Conservation (phyloP, 2,113 vertebrate genomes). For the Physeter macrocephalus region DNA sequence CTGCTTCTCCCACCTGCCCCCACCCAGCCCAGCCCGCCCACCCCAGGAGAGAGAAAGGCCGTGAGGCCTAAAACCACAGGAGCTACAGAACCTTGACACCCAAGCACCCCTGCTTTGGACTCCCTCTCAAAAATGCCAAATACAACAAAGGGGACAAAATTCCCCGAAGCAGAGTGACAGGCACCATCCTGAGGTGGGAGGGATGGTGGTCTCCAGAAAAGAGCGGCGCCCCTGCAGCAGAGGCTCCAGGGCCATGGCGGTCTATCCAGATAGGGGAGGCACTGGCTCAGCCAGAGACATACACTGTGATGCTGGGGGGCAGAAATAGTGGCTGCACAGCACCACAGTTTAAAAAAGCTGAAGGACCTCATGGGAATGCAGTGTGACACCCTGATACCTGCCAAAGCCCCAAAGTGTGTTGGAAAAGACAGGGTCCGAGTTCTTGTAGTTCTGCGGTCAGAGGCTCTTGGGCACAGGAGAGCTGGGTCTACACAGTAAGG, state of each 20-base stretch:
- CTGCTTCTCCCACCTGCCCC: not conserved
- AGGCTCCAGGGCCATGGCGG: not conserved
- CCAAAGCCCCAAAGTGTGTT: not conserved
- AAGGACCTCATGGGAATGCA: not conserved
- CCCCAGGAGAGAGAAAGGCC: not conserved
- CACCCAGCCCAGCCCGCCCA: accelerated
- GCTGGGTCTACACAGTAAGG: not conserved
- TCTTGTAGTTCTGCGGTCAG: not conserved
- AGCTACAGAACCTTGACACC: not conserved
- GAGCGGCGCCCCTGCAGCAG: not conserved
- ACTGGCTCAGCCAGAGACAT: not conserved
- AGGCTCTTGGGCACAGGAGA: not conserved
- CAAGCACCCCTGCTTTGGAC: not conserved
- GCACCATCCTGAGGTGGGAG: not conserved
- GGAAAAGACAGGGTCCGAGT: not conserved
- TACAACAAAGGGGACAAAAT: not conserved
- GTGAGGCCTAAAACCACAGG: not conserved
- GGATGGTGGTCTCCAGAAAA: not conserved
- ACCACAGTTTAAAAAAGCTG: not conserved
- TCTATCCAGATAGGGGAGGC: not conserved
- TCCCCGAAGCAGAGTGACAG: not conserved
- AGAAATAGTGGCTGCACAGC: not conserved
- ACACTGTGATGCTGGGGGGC: not conserved
- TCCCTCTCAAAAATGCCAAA: not conserved
- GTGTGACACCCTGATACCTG: not conserved